Conservation (phyloP, 2,797 vertebrate species). For the Sarcoramphus papa region DNA sequence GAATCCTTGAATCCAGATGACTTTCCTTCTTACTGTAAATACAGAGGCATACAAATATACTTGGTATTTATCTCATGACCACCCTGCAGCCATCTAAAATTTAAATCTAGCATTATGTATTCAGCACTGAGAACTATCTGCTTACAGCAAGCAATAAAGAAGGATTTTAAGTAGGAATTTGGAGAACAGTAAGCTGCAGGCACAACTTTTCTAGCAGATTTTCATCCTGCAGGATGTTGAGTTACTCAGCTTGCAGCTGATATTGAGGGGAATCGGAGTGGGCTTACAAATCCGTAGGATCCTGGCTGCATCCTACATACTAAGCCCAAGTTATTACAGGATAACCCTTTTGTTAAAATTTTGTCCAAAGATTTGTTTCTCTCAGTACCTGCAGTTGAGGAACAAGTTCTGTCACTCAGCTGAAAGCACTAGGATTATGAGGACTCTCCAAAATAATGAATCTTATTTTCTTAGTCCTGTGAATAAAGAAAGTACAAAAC, state of each 20-base stretch:
- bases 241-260: not conserved
- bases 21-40: not conserved
- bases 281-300: not conserved
- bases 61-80: constrained; percentile 10
- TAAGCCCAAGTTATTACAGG: not conserved
- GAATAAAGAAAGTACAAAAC: not conserved
- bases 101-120: not conserved
- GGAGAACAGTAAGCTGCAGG: not conserved
- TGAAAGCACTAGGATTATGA: not conserved
- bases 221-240: not conserved
- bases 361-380: not conserved
- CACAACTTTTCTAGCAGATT: not conserved
- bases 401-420: not conserved
- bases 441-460: not conserved
- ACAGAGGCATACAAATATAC: not conserved
- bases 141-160: not conserved
- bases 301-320: not conserved
- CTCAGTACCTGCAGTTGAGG: not conserved
- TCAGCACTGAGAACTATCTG: not conserved
- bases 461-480: not conserved
- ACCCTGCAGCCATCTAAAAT: not conserved
- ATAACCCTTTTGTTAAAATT: not conserved
- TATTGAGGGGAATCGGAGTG: not conserved
- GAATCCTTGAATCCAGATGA: not conserved
- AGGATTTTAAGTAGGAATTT: not conserved